phyloP scores from a whole-genome alignment of 2,888 invertebrate genomes.

The Ecdyonurus torrentis region DNA sequence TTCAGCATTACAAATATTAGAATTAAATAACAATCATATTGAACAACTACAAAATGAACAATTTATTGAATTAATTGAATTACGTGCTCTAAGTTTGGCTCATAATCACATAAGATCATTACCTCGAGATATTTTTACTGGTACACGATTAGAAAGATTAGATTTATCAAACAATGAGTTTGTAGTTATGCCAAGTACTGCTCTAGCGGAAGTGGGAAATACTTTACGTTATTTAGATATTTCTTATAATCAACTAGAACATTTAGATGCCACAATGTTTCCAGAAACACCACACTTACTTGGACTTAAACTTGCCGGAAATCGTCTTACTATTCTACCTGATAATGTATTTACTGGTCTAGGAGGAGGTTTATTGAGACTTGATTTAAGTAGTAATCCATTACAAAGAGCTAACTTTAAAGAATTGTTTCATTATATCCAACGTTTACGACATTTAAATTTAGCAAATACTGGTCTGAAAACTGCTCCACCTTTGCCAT shows the following conservation, averaged over 20 bases:
- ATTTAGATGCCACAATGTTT: conserved; percentile 74
- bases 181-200: conserved; percentile 59
- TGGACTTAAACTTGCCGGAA: conserved; percentile 58
- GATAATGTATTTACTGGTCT: conserved; percentile 78
- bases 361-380: conserved; percentile 47
- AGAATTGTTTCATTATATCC: conserved; percentile 73
- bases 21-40: conserved; percentile 59
- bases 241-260: conserved; percentile 64
- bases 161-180: conserved; percentile 65
- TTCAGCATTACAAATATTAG: conserved; percentile 56
- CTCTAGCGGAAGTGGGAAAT: conserved; percentile 60
- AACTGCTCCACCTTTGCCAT: conserved; percentile 52
- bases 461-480: conserved; percentile 60
- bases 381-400: conserved; percentile 66
- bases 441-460: conserved; percentile 58
- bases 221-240: conserved; percentile 63
- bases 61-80: conserved; percentile 55
- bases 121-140: conserved; percentile 61
- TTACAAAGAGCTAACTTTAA: conserved; percentile 64
- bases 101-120: conserved; percentile 55
- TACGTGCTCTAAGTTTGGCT: conserved; percentile 54
- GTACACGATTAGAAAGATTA: conserved; percentile 60
- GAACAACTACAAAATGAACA: conserved; percentile 62
- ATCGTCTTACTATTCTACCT: conserved; percentile 67
- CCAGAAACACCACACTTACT: conserved; percentile 64